Evolutionary conservation across 64 coral and sea anemone species (phyloP), one percentile per base, ranked within the genome.

Genomic region (Astreopora myriophthalma): DNA sequence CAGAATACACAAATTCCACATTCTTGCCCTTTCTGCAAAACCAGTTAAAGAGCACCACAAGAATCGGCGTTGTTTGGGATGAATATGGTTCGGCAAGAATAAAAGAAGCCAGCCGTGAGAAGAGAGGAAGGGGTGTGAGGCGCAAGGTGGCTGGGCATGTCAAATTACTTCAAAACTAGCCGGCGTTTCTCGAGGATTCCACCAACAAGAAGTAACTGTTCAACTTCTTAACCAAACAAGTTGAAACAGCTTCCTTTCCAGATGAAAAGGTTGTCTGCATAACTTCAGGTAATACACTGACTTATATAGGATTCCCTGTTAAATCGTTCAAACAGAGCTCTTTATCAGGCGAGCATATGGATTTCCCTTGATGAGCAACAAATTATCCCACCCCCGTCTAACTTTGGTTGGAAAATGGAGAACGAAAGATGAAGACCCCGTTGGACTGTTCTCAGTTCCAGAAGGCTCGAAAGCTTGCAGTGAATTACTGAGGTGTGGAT

Each of bases 151-250:
- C 84, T 58, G 75, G n/a, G 10, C 37, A 73, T 13, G 73, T 85
- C 84, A 93, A 93, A 38, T 3, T 93, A 39, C 84, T 84, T 60
- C 58, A 26, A 27, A 93, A 87, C 51, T 87, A 74, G 64, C 55
- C 80, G 33, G 29, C 61, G 34, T 87, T 93, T 87, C 16, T 93
- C 8, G 34, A 71, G 30, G 91, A 87, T 69, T 48, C 74, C 46
- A 42, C 38, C 3, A 79, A 55, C 61, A 93, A 93, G 73, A 73
- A 92, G 27, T 70, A 92, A 73, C 78, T 85, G 40, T 93, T 86
- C 44, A 16, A 37, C 0, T 73, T 79, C 19, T 38, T 86, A 42
- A 74, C 52, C 12, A 74, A 28, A 3, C 48, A 91, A 22, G 32
- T 55, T 28, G 39, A 22, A 62, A 77, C 20, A 31, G 51, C 70